Conservation (phyloP, 2,797 vertebrate genomes). For the Fundulus diaphanus region DNA sequence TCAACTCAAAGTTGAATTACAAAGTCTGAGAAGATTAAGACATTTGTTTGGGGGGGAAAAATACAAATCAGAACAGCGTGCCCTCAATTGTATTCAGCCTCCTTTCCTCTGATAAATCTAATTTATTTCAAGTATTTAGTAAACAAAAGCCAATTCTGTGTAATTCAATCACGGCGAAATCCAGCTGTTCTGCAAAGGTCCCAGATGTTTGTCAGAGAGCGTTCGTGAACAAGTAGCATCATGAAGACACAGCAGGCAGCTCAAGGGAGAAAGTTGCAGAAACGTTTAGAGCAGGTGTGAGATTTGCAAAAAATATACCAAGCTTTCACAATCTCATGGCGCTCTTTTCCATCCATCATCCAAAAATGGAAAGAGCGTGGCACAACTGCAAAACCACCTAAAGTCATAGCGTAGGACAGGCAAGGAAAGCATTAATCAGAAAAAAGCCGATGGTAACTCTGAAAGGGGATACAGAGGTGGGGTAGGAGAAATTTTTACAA, state of each 20-base stretch:
- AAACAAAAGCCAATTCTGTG: not conserved
- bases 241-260: not conserved
- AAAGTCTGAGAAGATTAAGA: not conserved
- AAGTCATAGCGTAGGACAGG: not conserved
- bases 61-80: not conserved
- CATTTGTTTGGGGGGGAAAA: no score
- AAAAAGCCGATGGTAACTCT: not conserved
- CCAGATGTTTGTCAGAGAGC: not conserved
- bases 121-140: not conserved
- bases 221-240: not conserved
- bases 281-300: not conserved
- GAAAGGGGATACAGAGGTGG: no score
- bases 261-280: not conserved
- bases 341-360: not conserved
- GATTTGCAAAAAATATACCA: not conserved
- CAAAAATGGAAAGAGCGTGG: not conserved
- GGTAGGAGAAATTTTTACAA: no score
- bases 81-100: not conserved
- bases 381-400: not conserved
- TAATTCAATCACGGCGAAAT: not conserved
- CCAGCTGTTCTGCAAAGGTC: not conserved
- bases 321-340: no score
- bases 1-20: not conserved
- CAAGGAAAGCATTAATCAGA: no score
- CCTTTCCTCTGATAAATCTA: not conserved